Percentiles rank a stretch among this genome's conserved stretches.
These are phyloP conservation scores for Plebejus anna DNA, from an alignment of 2,888 invertebrate species.

Conservation along the genomic window DNA sequence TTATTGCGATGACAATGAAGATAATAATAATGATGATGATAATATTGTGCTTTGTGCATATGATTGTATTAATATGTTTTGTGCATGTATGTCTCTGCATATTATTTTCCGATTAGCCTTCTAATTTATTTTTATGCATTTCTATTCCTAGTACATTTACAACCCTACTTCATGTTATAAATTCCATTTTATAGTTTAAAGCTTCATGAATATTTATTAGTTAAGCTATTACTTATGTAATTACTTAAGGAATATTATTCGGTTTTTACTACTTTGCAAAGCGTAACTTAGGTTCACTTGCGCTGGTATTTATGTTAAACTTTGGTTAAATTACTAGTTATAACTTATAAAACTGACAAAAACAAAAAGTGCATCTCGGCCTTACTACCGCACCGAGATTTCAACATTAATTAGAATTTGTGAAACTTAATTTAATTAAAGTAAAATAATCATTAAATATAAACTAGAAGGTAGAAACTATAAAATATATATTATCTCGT, in stretches of 20 bases:
- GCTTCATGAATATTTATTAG: neutral
- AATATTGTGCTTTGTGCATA: neutral
- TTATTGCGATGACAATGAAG: neutral
- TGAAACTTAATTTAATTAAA: neutral
- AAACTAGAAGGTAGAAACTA: neutral
- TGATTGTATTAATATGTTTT: neutral
- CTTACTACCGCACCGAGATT: no score
- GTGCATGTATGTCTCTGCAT: neutral
- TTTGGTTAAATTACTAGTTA: no score
- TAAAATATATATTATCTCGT: neutral
- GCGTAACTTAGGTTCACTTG: neutral
- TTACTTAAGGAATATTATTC: neutral
- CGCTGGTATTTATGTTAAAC: neutral
- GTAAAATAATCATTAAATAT: no score
- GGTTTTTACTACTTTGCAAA: neutral
- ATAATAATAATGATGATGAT: neutral
- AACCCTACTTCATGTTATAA: slow-evolving; percentile 24
- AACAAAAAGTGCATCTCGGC: no score
- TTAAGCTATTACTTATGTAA: neutral
- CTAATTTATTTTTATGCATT: slow-evolving; percentile 2
- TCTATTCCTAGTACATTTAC: slow-evolving; percentile 11
- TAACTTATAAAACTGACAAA: no score
- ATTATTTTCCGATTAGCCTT: slow-evolving; percentile 15
- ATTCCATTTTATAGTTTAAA: neutral
- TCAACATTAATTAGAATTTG: no score